Conservation (phyloP, 1,140 invertebrate genomes). For the Tribolium madens region DNA sequence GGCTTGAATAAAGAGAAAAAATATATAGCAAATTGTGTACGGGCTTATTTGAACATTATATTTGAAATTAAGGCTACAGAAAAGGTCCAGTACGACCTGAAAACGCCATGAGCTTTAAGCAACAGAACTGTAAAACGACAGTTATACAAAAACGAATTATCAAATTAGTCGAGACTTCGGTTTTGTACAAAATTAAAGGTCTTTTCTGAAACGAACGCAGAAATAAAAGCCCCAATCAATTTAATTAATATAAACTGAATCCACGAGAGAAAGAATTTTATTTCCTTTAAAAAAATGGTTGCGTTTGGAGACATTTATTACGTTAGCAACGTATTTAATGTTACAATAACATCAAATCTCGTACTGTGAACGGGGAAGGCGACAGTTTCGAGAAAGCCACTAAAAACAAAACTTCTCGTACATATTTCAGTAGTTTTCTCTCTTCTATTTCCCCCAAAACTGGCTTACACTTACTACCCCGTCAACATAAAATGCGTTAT, state of each 20-base stretch:
- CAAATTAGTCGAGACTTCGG: background rate
- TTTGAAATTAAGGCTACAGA: conserved; percentile 24
- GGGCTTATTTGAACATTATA: conserved; percentile 36
- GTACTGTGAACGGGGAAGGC: conserved; percentile 16
- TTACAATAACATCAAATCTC: conserved; percentile 44
- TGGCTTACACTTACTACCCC: background rate
- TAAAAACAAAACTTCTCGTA: conserved; percentile 37
- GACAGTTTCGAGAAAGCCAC: conserved; percentile 2
- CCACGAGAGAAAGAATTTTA: background rate
- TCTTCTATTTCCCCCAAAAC: conserved; percentile 27
- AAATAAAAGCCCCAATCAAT: conserved; percentile 27
- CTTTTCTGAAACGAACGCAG: background rate
- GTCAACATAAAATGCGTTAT: conserved; percentile 45
- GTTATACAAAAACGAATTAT: conserved; percentile 11
- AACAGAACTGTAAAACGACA: background rate
- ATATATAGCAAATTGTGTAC: conserved; percentile 37
- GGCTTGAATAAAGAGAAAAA: conserved; percentile 39
- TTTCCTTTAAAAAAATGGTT: background rate
- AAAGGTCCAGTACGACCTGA: conserved; percentile 13
- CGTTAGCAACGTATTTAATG: conserved; percentile 2
- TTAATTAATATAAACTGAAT: background rate
- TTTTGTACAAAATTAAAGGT: conserved; percentile 5
- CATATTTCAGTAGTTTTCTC: conserved; percentile 39
- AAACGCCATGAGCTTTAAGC: conserved; percentile 18
- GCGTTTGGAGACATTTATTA: background rate